phyloP scores from a whole-genome alignment of 2,797 vertebrate genomes.

The Schizothorax lantsangensis region DNA sequence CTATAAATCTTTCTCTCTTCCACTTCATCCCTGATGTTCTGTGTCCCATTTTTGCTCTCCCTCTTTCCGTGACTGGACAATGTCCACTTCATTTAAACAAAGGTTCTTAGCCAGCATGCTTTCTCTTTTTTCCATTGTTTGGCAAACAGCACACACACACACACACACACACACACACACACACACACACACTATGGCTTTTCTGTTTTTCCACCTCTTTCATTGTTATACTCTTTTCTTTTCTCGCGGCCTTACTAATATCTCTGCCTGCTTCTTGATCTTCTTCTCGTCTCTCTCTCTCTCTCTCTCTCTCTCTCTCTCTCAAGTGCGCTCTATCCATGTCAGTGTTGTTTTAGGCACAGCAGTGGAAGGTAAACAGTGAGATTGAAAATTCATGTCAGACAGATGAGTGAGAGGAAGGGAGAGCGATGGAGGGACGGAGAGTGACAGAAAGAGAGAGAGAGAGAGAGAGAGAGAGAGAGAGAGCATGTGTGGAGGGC shows the following conservation, averaged over 20 bases:
- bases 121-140: conserved; percentile 19
- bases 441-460: conserved; percentile 64
- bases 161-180: neutral
- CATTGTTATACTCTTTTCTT: conserved; percentile 1
- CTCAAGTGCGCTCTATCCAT: conserved; percentile 51
- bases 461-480: conserved; percentile 59
- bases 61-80: conserved; percentile 34
- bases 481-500: conserved; percentile 47
- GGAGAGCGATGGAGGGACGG: conserved; percentile 59
- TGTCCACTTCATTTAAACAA: conserved; percentile 20
- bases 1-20: conserved; percentile 72
- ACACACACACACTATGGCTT: conserved; percentile 56
- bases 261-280: conserved; percentile 55
- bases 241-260: conserved; percentile 41
- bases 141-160: neutral
- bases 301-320: conserved; percentile 43
- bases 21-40: conserved; percentile 53
- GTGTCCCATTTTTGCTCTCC: conserved; percentile 71
- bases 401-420: conserved; percentile 80
- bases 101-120: neutral
- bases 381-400: conserved; percentile 86
- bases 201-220: conserved; percentile 72
- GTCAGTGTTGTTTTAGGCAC: conserved; percentile 84
- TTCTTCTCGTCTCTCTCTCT: conserved; percentile 63
- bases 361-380: conserved; percentile 85